Evolutionary conservation across 2,113 vertebrate species (phyloP).

Genomic region (Sciurus niger): DNA sequence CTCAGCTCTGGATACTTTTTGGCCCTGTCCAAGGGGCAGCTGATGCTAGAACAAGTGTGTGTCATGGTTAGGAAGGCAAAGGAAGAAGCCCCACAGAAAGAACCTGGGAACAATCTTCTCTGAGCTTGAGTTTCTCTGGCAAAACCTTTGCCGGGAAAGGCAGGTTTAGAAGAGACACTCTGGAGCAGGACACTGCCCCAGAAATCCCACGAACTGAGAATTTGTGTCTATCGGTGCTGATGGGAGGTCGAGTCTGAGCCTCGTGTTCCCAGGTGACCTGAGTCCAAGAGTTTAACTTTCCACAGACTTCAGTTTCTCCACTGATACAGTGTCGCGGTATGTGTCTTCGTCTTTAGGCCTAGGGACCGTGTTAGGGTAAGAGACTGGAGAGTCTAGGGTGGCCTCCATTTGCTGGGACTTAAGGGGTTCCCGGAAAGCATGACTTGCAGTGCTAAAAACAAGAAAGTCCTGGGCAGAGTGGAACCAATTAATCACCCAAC

Average conservation of each 20-base stretch:
- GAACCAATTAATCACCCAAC: neutral
- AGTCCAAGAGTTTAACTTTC: neutral
- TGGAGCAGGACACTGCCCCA: neutral
- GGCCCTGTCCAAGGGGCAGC: neutral
- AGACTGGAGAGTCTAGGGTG: neutral
- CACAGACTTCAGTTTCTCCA: neutral
- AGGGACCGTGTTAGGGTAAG: neutral
- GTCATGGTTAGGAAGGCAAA: neutral
- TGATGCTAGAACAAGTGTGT: neutral
- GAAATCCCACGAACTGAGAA: neutral
- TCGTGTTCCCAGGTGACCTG: neutral
- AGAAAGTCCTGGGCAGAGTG: neutral
- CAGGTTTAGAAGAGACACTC: neutral
- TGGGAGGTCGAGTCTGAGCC: neutral
- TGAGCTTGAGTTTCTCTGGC: neutral
- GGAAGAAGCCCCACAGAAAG: neutral
- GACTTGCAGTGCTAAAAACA: neutral
- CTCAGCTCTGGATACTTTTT: neutral
- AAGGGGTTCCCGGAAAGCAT: neutral
- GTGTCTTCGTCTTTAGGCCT: neutral
- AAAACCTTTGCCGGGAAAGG: neutral
- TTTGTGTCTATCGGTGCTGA: neutral
- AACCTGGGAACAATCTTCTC: neutral
- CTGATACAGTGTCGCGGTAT: fast-evolving
- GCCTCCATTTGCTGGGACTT: neutral